phyloP scores from a whole-genome alignment of 2,113 vertebrate species.

The Solea solea region DNA sequence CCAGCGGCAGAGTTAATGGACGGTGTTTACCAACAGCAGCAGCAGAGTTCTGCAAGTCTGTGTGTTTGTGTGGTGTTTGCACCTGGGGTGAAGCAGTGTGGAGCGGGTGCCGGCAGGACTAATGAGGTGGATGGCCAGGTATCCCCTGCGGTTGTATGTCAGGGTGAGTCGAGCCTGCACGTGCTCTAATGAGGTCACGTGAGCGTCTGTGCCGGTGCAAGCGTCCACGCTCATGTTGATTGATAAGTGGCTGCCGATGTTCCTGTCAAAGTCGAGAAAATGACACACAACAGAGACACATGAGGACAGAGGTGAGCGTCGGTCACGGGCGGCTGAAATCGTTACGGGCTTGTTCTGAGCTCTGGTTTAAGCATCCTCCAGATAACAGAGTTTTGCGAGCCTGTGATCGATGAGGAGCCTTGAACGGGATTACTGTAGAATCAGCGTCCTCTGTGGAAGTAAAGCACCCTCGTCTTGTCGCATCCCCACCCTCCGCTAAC shows the following conservation, averaged over 20 bases:
- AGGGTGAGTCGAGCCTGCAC: slow-evolving; percentile 92
- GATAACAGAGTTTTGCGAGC: slow-evolving; percentile 14
- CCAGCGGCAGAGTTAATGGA: background rate
- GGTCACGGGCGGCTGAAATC: slow-evolving; percentile 6
- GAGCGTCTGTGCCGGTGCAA: slow-evolving; percentile 86
- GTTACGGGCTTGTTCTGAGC: slow-evolving; percentile 12
- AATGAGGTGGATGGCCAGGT: slow-evolving; percentile 92
- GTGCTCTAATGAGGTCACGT: slow-evolving; percentile 90
- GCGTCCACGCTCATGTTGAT: slow-evolving; percentile 87
- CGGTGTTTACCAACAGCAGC: background rate
- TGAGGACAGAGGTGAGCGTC: background rate
- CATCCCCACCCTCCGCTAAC: background rate
- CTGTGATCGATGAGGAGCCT: slow-evolving; percentile 35
- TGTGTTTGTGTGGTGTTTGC: background rate
- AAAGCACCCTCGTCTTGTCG: slow-evolving; percentile 10
- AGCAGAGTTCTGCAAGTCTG: background rate
- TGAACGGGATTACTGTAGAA: slow-evolving; percentile 70
- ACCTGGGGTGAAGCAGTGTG: slow-evolving; percentile 94
- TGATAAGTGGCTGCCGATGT: slow-evolving; percentile 89
- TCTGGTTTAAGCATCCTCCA: slow-evolving; percentile 10
- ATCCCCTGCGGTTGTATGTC: slow-evolving; percentile 95
- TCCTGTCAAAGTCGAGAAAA: slow-evolving; percentile 76
- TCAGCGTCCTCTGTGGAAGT: slow-evolving; percentile 37
- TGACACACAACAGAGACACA: background rate
- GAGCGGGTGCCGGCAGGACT: slow-evolving; percentile 96